These are phyloP conservation scores for Plecturocebus donacophilus DNA, from an alignment of 2,113 vertebrate species.

Conservation along the genomic window DNA sequence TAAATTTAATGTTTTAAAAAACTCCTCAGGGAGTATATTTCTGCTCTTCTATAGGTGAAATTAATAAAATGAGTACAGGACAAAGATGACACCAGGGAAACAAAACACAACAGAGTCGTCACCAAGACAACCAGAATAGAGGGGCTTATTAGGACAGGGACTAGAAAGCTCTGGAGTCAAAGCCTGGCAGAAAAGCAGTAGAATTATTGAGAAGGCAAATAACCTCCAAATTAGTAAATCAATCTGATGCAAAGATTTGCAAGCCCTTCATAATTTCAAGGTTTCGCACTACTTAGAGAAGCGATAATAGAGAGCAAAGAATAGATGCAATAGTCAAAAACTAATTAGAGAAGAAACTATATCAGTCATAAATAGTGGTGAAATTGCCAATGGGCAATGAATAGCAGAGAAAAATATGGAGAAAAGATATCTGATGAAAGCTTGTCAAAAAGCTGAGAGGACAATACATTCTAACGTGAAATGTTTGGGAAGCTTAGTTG, in stretches of 20 bases:
- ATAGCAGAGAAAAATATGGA: neutral
- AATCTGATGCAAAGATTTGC: neutral
- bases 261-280: neutral
- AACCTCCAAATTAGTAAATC: constrained; percentile 51
- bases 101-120: neutral
- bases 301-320: neutral
- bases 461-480: neutral
- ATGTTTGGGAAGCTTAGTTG: neutral
- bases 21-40: neutral
- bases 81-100: neutral
- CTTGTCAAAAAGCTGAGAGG: neutral
- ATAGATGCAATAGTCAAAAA: neutral
- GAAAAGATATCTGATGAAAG: neutral
- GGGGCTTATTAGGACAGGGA: neutral
- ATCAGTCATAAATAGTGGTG: neutral
- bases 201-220: constrained; percentile 36
- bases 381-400: neutral
- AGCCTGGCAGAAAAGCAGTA: constrained; percentile 48
- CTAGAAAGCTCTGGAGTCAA: constrained; percentile 13
- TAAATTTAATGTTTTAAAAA: neutral
- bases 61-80: constrained; percentile 23
- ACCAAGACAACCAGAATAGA: constrained; percentile 32
- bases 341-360: neutral
- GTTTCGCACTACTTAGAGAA: neutral
- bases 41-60: neutral